Conservation (phyloP, 2,797 vertebrate genomes). For the Danio kyathit region DNA sequence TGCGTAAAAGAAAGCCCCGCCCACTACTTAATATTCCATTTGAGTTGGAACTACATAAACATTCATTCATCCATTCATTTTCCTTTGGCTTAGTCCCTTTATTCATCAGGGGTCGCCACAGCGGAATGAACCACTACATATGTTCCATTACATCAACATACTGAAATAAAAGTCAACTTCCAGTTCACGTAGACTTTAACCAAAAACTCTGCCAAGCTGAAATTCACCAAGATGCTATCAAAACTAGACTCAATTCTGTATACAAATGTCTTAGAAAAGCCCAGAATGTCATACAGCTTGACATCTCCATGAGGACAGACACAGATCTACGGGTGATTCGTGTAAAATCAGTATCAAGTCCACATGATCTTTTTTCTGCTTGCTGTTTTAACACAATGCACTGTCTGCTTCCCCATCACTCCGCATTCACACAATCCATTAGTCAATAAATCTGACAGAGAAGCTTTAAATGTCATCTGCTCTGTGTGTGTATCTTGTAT, state of each 20-base stretch:
- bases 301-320: not conserved
- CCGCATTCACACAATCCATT: constrained; percentile 22
- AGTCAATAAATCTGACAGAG: constrained; percentile 14
- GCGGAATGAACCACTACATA: too few relatives aligned
- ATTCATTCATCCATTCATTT: too few relatives aligned
- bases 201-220: too few relatives aligned
- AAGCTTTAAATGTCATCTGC: constrained; percentile 25
- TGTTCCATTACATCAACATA: too few relatives aligned
- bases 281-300: not conserved
- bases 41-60: too few relatives aligned
- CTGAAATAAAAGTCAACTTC: too few relatives aligned
- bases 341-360: constrained; percentile 6
- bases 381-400: constrained; percentile 30
- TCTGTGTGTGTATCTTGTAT: not conserved
- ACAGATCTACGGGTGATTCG: constrained; percentile 8
- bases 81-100: too few relatives aligned
- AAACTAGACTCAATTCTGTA: not conserved
- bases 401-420: constrained; percentile 16
- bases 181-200: too few relatives aligned
- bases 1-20: too few relatives aligned
- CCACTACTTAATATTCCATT: too few relatives aligned
- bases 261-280: not conserved
- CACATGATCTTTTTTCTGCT: not conserved
- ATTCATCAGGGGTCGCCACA: too few relatives aligned
- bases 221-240: too few relatives aligned